Evolutionary conservation across 2,113 vertebrate genomes (phyloP).

Genomic region (Hyaena hyaena): DNA sequence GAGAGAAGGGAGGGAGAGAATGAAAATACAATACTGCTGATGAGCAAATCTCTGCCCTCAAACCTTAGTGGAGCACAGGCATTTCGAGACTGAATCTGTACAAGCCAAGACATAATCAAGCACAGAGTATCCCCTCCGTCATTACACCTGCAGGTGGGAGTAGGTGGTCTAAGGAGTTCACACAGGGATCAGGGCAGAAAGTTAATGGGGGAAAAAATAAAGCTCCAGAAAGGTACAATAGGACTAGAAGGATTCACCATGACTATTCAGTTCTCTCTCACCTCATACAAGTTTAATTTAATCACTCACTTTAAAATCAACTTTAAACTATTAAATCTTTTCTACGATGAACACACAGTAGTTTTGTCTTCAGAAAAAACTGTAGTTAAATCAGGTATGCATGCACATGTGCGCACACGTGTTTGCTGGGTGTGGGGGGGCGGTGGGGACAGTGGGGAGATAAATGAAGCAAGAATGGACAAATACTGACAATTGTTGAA

Average conservation of each 20-base stretch:
- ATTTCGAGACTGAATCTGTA: background rate
- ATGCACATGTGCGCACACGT: background rate
- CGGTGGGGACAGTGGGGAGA: background rate
- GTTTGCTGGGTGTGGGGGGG: background rate
- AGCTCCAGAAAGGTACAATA: background rate
- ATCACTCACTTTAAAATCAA: background rate
- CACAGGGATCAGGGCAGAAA: background rate
- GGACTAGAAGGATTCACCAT: background rate
- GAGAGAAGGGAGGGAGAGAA: slow-evolving; percentile 79
- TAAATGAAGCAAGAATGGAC: background rate
- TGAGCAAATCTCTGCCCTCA: background rate
- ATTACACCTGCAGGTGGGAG: background rate
- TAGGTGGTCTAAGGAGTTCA: background rate
- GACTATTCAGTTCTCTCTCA: background rate
- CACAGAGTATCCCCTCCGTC: background rate
- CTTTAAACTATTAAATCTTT: background rate
- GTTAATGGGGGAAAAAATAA: background rate
- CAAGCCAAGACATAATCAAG: background rate
- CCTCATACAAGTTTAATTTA: background rate
- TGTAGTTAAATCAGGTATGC: background rate
- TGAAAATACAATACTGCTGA: background rate
- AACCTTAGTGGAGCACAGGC: background rate
- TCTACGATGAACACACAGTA: background rate
- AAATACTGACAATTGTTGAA: background rate
- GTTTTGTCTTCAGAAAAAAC: background rate